Conservation (phyloP, 2,888 invertebrate genomes). For the Orgyia antiqua region DNA sequence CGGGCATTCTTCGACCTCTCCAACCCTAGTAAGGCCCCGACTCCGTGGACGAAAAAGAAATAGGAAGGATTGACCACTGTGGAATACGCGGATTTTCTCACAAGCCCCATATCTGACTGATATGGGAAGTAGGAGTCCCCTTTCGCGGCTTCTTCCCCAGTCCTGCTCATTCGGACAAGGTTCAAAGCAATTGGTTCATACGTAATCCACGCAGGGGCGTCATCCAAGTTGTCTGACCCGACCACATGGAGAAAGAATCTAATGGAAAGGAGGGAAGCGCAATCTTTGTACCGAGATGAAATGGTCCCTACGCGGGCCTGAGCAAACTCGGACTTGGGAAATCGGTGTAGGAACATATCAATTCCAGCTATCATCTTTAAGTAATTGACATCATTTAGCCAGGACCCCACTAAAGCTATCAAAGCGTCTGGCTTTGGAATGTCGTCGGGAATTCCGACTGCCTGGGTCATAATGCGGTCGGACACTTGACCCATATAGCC, state of each 20-base stretch:
- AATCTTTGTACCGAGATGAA: not conserved
- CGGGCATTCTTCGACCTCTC: conserved; percentile 1
- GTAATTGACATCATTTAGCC: not conserved
- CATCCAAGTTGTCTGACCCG: not conserved
- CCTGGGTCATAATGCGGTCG: not conserved
- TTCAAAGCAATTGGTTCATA: not conserved
- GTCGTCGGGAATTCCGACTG: not conserved
- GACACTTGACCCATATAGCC: not conserved
- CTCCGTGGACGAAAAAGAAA: conserved; percentile 3
- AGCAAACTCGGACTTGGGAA: not conserved
- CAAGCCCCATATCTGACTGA: not conserved
- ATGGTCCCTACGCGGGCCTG: not conserved
- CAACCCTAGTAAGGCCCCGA: conserved; percentile 1
- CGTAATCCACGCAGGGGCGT: not conserved
- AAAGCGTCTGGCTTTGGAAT: not conserved
- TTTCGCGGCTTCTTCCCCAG: not conserved
- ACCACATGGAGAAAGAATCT: not conserved
- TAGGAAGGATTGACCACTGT: conserved; percentile 1
- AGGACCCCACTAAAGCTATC: not conserved
- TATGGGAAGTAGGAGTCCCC: not conserved
- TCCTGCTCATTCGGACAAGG: not conserved
- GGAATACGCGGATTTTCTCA: conserved; percentile 1
- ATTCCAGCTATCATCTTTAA: not conserved
- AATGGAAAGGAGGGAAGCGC: not conserved
- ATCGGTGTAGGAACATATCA: not conserved